Evolutionary conservation across 2,113 vertebrate species (phyloP).

Genomic region (Cephalopterus ornatus): DNA sequence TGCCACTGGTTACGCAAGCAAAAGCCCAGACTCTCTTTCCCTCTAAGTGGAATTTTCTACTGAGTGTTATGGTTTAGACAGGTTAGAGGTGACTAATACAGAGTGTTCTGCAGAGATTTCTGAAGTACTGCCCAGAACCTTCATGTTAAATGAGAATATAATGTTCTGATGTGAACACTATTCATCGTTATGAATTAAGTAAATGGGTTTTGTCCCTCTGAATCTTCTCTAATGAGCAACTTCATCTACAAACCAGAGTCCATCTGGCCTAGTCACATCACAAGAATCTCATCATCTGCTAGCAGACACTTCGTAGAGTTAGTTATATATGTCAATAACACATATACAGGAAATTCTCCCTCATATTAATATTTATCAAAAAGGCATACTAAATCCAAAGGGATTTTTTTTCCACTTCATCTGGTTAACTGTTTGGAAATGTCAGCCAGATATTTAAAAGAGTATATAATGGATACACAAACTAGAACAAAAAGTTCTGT

Average conservation of each 20-base stretch:
- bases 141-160: background rate
- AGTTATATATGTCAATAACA: background rate
- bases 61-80: background rate
- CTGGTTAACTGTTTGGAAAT: background rate
- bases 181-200: background rate
- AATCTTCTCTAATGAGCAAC: background rate
- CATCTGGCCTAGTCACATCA: background rate
- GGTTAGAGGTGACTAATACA: background rate
- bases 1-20: background rate
- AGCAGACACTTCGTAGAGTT: background rate
- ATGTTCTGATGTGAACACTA: background rate
- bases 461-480: background rate
- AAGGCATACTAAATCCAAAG: background rate
- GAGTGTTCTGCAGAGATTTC: background rate
- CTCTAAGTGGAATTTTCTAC: background rate
- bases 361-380: background rate
- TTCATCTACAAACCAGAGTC: background rate
- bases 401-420: fast-evolving
- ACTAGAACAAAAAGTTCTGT: background rate
- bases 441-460: background rate
- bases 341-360: background rate
- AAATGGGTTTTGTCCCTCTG: background rate
- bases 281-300: background rate
- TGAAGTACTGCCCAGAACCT: background rate
- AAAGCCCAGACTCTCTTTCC: background rate